Evolutionary conservation across 2,888 invertebrate species (phyloP), one percentile per base, ranked within the genome.

Genomic region (Acanthococcus lagerstroemiae): DNA sequence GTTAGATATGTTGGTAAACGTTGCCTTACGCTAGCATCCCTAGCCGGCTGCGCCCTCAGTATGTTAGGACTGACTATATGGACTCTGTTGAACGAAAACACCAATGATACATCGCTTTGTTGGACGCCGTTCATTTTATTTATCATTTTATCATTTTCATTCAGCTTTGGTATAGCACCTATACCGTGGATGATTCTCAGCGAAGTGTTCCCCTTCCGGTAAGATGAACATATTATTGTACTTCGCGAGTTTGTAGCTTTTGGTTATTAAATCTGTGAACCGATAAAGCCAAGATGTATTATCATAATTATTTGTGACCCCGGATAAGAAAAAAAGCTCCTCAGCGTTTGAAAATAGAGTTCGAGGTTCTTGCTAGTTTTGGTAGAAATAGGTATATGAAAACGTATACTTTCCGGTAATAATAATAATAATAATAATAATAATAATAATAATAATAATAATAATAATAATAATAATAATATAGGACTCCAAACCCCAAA

Each of bases 161-260:
- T 76, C 65, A 78, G 77, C 50, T 69, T 73, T 30, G 76, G 75
- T 3, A 71, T 75, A 1, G 74, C 77, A 5, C 78, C 78, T 15
- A 75, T 81, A 12, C 80, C 81, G 1, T 82, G 82, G 81, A 79
- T 80, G 68, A 71, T 82, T 27, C 75, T 82, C n/a, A 80, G 81
- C 69, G 82, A 82, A 74, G 77, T 82, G 7, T 82, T 82, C 70
- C 81, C 81, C 0, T 80, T 80, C 70, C 80, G 80, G 81, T 81
- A 72, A 74, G 72, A n/a, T n/a, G n/a, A n/a, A n/a, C n/a, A n/a
- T n/a, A n/a, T n/a, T n/a, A n/a, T n/a, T n/a, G n/a, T n/a, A n/a
- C n/a, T n/a, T 21, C 9, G 4, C 48, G 48, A 46, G 24, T n/a
- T 46, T 46, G 19, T 46, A 17, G 4, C 4, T 17, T 22, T 22